phyloP scores from a whole-genome alignment of 2,888 invertebrate species.

The Catocala sponsa region DNA sequence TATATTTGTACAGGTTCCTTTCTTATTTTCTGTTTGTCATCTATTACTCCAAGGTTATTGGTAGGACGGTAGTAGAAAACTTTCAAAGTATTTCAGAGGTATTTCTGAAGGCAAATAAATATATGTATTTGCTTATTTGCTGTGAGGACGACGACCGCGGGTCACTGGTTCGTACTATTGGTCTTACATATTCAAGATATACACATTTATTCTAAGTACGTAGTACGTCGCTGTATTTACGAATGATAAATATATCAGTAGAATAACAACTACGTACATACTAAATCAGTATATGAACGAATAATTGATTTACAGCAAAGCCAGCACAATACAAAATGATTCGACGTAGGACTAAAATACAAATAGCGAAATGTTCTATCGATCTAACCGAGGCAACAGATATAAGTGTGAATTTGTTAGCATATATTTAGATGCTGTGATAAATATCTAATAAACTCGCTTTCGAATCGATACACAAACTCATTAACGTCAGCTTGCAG shows the following conservation, averaged over 20 bases:
- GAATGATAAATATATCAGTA: too few relatives aligned
- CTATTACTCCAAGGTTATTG: conserved; percentile 28
- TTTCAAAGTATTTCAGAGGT: conserved; percentile 24
- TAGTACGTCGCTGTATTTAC: too few relatives aligned
- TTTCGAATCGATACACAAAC: conserved; percentile 10
- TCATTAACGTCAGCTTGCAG: conserved; percentile 19
- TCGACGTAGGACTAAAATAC: too few relatives aligned
- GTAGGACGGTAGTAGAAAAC: conserved; percentile 23
- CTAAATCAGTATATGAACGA: too few relatives aligned
- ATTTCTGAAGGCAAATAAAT: conserved; percentile 19
- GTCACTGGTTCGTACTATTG: conserved; percentile 19
- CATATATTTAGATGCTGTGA: too few relatives aligned
- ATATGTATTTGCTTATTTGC: conserved; percentile 14
- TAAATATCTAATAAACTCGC: background rate
- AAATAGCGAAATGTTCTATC: too few relatives aligned
- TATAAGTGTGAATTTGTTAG: too few relatives aligned
- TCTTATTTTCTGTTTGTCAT: conserved; percentile 32
- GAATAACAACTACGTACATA: too few relatives aligned
- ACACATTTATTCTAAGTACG: background rate
- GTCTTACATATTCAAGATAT: background rate
- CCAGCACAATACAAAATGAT: too few relatives aligned
- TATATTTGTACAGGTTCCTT: conserved; percentile 21
- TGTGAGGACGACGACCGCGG: conserved; percentile 4
- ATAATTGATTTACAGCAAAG: too few relatives aligned
- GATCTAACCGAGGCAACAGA: too few relatives aligned